These are phyloP conservation scores for Deilephila elpenor DNA, from an alignment of 2,888 invertebrate genomes.

Conservation along the genomic window DNA sequence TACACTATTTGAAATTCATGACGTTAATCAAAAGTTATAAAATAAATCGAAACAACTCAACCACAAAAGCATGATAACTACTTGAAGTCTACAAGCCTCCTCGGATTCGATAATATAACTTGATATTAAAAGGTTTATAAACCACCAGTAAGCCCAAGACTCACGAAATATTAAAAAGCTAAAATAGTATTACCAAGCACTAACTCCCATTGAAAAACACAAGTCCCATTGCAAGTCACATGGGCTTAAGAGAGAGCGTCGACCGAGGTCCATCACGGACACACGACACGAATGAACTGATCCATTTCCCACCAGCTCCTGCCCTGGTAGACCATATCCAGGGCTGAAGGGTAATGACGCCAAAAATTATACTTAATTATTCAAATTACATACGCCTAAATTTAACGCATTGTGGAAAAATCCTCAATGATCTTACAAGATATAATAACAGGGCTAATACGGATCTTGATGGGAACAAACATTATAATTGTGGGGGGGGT, in stretches of 20 bases:
- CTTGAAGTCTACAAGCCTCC: too few relatives aligned
- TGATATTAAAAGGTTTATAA: too few relatives aligned
- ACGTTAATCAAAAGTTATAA: too few relatives aligned
- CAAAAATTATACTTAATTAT: background rate
- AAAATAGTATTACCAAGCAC: background rate
- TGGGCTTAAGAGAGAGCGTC: background rate
- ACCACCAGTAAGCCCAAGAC: too few relatives aligned
- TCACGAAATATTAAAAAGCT: background rate
- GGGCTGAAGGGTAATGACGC: too few relatives aligned
- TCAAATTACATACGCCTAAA: background rate
- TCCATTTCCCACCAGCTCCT: background rate
- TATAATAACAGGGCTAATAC: background rate
- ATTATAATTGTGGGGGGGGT: background rate
- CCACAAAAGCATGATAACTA: too few relatives aligned
- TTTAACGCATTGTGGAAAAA: background rate
- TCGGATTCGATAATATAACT: too few relatives aligned
- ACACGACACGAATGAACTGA: background rate
- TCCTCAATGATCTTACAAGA: background rate
- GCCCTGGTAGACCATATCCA: background rate
- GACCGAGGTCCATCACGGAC: background rate
- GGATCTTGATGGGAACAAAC: constrained; percentile 1
- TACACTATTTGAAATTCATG: too few relatives aligned
- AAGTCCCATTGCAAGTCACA: background rate
- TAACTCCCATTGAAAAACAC: background rate
- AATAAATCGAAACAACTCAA: too few relatives aligned